These are phyloP conservation scores for Euleptes europaea DNA, from an alignment of 2,113 vertebrate species.

Conservation along the genomic window DNA sequence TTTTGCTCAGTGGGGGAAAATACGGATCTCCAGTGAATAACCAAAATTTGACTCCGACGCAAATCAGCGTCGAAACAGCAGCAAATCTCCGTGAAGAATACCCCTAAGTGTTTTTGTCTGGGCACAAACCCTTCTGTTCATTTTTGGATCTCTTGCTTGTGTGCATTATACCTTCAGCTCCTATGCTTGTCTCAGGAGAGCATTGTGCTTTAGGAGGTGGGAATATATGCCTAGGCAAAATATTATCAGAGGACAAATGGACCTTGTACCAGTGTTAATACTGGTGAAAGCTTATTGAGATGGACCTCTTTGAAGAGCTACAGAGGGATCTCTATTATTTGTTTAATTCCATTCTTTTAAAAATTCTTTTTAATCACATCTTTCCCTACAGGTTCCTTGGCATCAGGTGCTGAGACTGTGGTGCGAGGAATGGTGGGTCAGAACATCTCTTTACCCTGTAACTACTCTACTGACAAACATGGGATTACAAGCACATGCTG, in stretches of 20 bases:
- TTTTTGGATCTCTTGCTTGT: no score
- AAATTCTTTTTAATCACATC: neutral
- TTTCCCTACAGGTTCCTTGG: constrained; percentile 13
- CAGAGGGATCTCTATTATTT: neutral
- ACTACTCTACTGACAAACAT: accelerated
- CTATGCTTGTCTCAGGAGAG: neutral
- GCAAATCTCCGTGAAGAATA: no score
- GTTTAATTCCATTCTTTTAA: neutral
- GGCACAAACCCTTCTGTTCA: neutral
- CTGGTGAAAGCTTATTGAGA: neutral
- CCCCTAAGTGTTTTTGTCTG: no score
- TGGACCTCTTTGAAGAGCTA: neutral
- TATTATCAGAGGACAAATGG: neutral
- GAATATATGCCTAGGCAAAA: neutral
- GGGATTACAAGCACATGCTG: constrained; percentile 71
- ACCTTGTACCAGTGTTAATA: neutral
- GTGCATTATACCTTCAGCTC: neutral
- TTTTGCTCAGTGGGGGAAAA: no score
- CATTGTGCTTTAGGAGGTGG: neutral
- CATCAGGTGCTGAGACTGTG: accelerated
- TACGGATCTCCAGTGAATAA: no score
- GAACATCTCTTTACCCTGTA: constrained; percentile 75
- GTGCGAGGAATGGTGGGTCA: constrained; percentile 71
- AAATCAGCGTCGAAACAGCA: no score
- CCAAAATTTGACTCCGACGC: no score